These are phyloP conservation scores for Petrolisthes manimaculis DNA, from an alignment of 2,888 invertebrate species.

Conservation along the genomic window DNA sequence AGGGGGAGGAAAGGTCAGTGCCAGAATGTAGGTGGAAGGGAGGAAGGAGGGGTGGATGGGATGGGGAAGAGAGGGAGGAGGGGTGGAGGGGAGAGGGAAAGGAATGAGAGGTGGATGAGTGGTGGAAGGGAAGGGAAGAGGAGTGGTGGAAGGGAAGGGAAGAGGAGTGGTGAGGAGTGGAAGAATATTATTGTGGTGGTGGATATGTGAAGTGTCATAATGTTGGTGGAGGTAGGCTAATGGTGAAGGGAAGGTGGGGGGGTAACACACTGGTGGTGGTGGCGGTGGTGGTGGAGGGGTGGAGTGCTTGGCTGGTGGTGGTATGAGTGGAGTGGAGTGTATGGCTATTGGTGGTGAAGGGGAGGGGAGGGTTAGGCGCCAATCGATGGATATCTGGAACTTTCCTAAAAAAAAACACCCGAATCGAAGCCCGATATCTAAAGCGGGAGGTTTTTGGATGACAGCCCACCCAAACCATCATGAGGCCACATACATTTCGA, in stretches of 20 bases:
- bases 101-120: no score
- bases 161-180: not conserved
- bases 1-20: not conserved
- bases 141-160: not conserved
- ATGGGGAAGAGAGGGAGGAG: not conserved
- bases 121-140: not conserved
- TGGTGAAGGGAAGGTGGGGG: no score
- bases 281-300: not conserved
- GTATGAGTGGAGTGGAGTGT: not conserved
- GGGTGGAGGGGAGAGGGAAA: not conserved
- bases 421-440: no score
- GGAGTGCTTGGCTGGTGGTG: not conserved
- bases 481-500: no score
- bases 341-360: not conserved
- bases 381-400: not conserved
- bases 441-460: no score
- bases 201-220: not conserved
- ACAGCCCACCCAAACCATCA: no score
- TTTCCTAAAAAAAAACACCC: no score
- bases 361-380: not conserved
- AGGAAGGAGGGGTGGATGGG: not conserved
- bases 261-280: not conserved
- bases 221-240: not conserved
- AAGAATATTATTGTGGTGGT: not conserved
- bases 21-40: not conserved